These are phyloP conservation scores for Cyclura pinguis DNA, from an alignment of 2,797 vertebrate genomes.

Conservation along the genomic window DNA sequence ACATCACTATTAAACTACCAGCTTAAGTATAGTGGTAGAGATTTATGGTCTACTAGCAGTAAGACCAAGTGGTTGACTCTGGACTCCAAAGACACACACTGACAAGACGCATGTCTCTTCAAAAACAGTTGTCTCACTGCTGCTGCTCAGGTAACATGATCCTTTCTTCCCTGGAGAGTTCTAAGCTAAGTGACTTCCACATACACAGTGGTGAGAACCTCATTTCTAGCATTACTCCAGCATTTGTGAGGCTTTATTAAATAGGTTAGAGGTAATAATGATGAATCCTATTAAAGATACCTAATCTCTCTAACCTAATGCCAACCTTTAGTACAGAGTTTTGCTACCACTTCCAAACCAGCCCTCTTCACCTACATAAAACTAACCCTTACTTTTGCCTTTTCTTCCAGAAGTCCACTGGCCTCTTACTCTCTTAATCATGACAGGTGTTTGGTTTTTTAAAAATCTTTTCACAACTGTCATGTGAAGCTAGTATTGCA, in stretches of 20 bases:
- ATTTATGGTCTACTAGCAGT: too few species aligned
- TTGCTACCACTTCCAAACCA: neutral
- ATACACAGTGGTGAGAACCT: neutral
- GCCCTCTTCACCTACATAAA: neutral
- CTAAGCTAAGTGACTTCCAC: neutral
- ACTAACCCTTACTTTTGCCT: neutral
- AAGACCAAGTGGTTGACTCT: neutral
- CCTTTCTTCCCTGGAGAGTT: neutral
- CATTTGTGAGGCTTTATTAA: neutral
- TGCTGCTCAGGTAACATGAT: neutral
- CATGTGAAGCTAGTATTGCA: constrained; percentile 12
- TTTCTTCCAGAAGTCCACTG: neutral
- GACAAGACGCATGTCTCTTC: neutral
- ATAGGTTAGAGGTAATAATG: neutral
- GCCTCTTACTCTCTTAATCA: too few species aligned
- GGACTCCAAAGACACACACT: neutral
- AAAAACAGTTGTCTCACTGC: neutral
- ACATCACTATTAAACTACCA: too few species aligned
- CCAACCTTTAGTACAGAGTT: neutral
- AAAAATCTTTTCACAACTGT: neutral
- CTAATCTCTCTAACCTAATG: neutral
- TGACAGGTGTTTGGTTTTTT: too few species aligned
- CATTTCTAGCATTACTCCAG: neutral
- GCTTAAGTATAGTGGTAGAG: too few species aligned
- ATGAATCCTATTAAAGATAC: neutral